Percentiles rank a stretch among this genome's conserved stretches.
These are phyloP conservation scores for Excalfactoria chinensis DNA, from an alignment of 2,113 vertebrate genomes.

Conservation along the genomic window DNA sequence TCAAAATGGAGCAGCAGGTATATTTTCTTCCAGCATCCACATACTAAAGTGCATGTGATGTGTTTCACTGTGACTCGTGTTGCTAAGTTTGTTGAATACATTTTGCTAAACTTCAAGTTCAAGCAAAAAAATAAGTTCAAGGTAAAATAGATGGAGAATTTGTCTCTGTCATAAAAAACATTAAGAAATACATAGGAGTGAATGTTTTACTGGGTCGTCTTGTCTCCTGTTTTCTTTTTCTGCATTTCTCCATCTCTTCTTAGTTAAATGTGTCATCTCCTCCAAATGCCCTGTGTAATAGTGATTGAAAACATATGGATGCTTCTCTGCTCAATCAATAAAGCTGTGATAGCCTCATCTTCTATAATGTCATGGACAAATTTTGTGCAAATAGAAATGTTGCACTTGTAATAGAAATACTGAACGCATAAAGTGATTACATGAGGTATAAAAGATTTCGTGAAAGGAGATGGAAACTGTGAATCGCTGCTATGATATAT, in stretches of 20 bases:
- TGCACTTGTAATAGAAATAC: neutral
- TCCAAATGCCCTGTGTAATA: neutral
- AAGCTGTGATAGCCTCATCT: neutral
- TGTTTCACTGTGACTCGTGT: neutral
- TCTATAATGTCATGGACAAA: neutral
- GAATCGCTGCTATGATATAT: fast-evolving
- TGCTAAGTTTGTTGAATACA: neutral
- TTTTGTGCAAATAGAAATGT: constrained; percentile 8
- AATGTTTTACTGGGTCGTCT: neutral
- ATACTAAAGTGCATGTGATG: neutral
- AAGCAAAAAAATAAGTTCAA: neutral
- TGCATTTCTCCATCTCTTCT: neutral
- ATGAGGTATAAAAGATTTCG: neutral
- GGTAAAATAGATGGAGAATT: neutral
- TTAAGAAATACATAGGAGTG: neutral
- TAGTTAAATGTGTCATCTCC: neutral
- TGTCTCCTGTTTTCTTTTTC: neutral
- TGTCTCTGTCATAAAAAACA: neutral
- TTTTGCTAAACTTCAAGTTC: neutral
- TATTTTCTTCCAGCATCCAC: neutral
- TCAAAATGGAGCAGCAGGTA: neutral
- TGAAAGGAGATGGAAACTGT: neutral
- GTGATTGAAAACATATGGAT: neutral
- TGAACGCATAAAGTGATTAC: neutral
- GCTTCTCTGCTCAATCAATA: neutral